Evolutionary conservation across 2,888 invertebrate genomes (phyloP).

Genomic region (Troglohyphantes excavatus): DNA sequence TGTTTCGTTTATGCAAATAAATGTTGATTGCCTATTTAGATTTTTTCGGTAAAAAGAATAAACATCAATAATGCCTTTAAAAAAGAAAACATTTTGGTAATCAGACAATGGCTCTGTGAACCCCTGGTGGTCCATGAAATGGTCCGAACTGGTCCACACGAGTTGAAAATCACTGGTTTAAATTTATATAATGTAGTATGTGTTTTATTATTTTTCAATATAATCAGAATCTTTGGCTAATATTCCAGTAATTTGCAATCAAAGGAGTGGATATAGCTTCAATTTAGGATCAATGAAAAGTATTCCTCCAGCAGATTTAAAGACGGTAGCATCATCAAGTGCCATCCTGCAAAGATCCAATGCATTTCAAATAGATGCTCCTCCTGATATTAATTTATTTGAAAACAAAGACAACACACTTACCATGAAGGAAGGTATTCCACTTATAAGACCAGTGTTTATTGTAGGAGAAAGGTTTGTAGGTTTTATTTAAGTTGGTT

Average conservation of each 20-base stretch:
- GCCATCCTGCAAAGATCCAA: conserved; percentile 58
- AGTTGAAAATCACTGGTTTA: too few species aligned
- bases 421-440: not conserved
- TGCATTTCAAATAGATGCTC: conserved; percentile 20
- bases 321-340: conserved; percentile 59
- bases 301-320: conserved; percentile 44
- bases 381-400: not conserved
- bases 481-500: too few species aligned
- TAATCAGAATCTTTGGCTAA: conserved; percentile 44
- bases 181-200: too few species aligned
- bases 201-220: too few species aligned
- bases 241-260: conserved; percentile 42
- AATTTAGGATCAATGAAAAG: conserved; percentile 25
- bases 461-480: conserved; percentile 57
- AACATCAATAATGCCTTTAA: too few species aligned
- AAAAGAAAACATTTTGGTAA: too few species aligned
- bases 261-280: conserved; percentile 38
- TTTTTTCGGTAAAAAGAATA: too few species aligned
- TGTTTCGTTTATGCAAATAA: too few species aligned
- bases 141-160: too few species aligned
- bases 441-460: conserved; percentile 31
- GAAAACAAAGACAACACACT: conserved; percentile 25
- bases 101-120: too few species aligned
- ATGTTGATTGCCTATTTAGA: too few species aligned
- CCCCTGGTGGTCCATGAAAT: too few species aligned